Evolutionary conservation across 2,113 vertebrate genomes (phyloP).

Genomic region (Anguilla rostrata): DNA sequence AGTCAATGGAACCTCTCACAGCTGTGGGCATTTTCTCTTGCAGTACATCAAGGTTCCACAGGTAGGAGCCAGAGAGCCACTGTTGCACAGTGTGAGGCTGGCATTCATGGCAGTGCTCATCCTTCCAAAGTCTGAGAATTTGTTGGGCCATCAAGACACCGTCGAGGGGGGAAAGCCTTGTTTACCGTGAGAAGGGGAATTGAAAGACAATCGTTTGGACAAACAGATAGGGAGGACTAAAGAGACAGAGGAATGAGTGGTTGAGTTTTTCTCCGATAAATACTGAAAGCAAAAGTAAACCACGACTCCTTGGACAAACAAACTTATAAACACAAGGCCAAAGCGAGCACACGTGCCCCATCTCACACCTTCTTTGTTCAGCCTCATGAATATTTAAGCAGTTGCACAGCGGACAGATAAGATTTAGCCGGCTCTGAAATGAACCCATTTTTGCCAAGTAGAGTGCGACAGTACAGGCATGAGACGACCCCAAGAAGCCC

Average conservation of each 20-base stretch:
- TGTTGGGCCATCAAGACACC: not conserved
- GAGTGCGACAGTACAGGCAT: not conserved
- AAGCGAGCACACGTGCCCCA: slow-evolving; percentile 41
- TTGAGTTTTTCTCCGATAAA: slow-evolving; percentile 46
- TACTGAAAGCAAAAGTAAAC: slow-evolving; percentile 50
- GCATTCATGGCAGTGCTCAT: not conserved
- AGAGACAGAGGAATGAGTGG: slow-evolving; percentile 36
- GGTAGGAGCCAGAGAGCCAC: slow-evolving; percentile 65
- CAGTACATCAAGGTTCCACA: slow-evolving; percentile 54
- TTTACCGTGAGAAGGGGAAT: slow-evolving; percentile 61
- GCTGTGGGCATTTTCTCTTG: not conserved
- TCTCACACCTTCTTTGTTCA: slow-evolving; percentile 30
- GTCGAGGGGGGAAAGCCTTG: slow-evolving; percentile 40
- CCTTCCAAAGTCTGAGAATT: not conserved
- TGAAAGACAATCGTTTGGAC: slow-evolving; percentile 54
- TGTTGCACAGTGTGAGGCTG: not conserved
- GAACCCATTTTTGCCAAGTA: not conserved
- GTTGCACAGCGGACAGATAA: slow-evolving; percentile 30
- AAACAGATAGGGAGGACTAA: slow-evolving; percentile 52
- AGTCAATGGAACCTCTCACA: not conserved
- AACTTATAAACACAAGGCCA: slow-evolving; percentile 36
- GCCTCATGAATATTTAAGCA: slow-evolving; percentile 42
- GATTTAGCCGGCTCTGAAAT: not conserved
- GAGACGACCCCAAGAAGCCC: not conserved
- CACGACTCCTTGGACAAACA: slow-evolving; percentile 34